Percentiles rank a stretch among this genome's conserved stretches.
phyloP scores from a whole-genome alignment of 2,797 vertebrate species.

The Sebastes trivittatus region DNA sequence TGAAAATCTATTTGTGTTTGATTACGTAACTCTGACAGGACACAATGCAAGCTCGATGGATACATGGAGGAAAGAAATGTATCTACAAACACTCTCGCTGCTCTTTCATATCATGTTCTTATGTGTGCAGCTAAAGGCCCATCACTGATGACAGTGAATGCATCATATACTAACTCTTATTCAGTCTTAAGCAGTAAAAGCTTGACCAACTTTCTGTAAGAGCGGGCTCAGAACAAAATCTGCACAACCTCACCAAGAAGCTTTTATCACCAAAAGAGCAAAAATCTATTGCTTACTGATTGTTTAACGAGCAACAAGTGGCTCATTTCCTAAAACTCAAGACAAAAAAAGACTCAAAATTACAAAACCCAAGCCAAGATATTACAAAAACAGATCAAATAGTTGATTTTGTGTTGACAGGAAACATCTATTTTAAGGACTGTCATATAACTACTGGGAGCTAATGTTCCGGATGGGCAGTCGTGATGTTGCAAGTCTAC shows the following conservation, averaged over 20 bases:
- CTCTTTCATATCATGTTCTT: background rate
- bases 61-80: background rate
- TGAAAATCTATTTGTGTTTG: background rate
- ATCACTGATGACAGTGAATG: background rate
- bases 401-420: background rate
- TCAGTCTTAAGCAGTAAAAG: background rate
- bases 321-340: background rate
- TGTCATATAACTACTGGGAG: background rate
- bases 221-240: background rate
- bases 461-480: constrained; percentile 5
- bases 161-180: background rate
- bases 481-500: constrained; percentile 13
- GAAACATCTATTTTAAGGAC: constrained; percentile 29
- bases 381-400: background rate
- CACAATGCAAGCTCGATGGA: background rate
- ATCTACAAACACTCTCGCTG: background rate
- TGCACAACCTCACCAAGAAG: background rate
- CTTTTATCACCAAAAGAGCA: background rate
- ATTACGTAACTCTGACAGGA: background rate
- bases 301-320: background rate
- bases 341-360: background rate
- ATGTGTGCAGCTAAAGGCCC: background rate
- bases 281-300: background rate
- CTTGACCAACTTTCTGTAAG: background rate
- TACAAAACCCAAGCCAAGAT: background rate